A percentile compares a stretch with the other conserved stretches of the same genome.
Evolutionary conservation across 2,797 vertebrate genomes (phyloP).

Genomic region (Chelmon rostratus): DNA sequence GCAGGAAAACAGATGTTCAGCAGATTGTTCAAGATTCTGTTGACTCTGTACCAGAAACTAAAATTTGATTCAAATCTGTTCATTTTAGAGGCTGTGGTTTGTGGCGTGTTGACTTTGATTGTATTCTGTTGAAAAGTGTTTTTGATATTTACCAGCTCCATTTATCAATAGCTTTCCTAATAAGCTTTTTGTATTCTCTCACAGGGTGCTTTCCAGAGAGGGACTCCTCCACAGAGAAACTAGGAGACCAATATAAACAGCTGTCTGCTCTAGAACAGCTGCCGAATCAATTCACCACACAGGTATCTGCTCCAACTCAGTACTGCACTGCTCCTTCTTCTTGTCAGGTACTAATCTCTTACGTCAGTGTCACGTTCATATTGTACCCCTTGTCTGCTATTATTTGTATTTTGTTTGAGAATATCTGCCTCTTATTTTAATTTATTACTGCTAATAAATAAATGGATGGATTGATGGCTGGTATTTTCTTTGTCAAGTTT

Average conservation of each 20-base stretch:
- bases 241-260: conserved; percentile 57
- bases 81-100: background rate
- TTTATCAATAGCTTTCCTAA: background rate
- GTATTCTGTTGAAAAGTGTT: background rate
- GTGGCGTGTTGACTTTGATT: background rate
- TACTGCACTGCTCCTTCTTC: background rate
- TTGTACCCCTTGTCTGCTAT: no score
- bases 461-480: no score
- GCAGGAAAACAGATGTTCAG: background rate
- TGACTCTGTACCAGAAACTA: background rate
- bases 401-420: no score
- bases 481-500: no score
- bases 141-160: background rate
- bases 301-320: conserved; percentile 77
- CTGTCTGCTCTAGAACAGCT: conserved; percentile 86
- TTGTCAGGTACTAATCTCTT: background rate
- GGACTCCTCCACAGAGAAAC: conserved; percentile 51
- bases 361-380: background rate
- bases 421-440: no score
- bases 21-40: background rate
- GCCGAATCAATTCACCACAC: conserved; percentile 85
- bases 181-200: background rate
- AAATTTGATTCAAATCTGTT: no score
- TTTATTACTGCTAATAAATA: no score
- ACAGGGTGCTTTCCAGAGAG: conserved; percentile 35